Evolutionary conservation across 2,888 invertebrate genomes (phyloP), one percentile per base, ranked within the genome.

Genomic region (Lapara coniferarum): DNA sequence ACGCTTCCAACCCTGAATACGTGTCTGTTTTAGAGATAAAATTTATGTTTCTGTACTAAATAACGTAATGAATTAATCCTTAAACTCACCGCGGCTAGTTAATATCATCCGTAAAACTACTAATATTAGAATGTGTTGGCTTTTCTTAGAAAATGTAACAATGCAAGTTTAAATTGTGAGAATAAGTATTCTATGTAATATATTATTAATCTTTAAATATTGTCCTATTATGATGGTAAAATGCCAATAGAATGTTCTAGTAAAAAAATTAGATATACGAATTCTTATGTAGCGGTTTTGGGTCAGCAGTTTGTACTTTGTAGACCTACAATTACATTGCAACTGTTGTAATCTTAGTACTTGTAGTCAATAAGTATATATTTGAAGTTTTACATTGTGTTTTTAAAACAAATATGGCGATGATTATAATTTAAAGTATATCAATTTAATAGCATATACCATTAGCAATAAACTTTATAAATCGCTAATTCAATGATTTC

Each of bases 31-130:
- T 68, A 73, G 73, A 81, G 81, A 85, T 85, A 84, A 85, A 85
- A 68, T 88, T 88, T 87, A 88, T 81, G 84, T 76, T 75, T 75
- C 72, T 71, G 73, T 79, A 83, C 81, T 83, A 82, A 84, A 86
- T 79, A 79, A 76, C 78, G 77, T 79, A 78, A 83, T 85, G 80
- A 84, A 85, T 84, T 75, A 77, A 78, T 74, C 76, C 77, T 78
- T 74, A 77, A 37, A 37, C 37, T 37, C 77, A 78, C 76, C 77
- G 74, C 76, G 75, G 68, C 63, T 69, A 71, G 73, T 77, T 80
- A 78, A 80, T 72, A 72, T 69, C 72, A 73, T 70, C 72, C 44
- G 75, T 74, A 73, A 82, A 82, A 78, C 78, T 80, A 77, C 77
- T 72, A 74, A 75, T 74, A 57, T 55, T 56, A 58, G 49, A 44